Conservation (phyloP, 2,888 invertebrate genomes). For the Ferdinandea cuprea region DNA sequence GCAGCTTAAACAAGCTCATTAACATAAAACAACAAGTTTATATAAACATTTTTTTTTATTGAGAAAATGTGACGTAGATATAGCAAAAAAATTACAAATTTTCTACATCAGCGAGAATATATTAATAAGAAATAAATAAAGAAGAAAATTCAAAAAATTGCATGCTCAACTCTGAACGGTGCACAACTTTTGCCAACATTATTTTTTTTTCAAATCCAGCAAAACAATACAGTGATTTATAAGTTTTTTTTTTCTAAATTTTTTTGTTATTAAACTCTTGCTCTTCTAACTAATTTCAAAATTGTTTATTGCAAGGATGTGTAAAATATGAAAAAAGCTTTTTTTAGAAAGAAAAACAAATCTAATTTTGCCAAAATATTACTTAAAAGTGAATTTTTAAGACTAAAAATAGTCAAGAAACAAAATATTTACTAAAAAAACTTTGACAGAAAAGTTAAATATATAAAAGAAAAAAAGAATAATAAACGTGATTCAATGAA, state of each 20-base stretch:
- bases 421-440: constrained; percentile 10
- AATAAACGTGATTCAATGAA: constrained; percentile 33
- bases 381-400: constrained; percentile 14
- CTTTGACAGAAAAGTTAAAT: background rate
- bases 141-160: constrained; percentile 3
- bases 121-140: background rate
- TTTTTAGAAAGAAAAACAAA: no score
- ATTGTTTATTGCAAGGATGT: constrained; percentile 28
- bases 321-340: constrained; percentile 40
- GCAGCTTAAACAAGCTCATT: constrained; percentile 2
- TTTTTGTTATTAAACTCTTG: background rate
- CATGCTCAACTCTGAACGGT: constrained; percentile 61
- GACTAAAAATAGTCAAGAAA: constrained; percentile 42
- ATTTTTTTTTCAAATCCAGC: constrained; percentile 10
- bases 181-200: constrained; percentile 45
- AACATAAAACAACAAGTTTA: background rate
- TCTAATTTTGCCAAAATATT: constrained; percentile 33
- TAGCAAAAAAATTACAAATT: constrained; percentile 38
- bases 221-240: constrained; percentile 33
- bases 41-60: background rate
- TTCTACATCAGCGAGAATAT: constrained; percentile 39
- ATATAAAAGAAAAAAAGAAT: constrained; percentile 4
- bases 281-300: background rate
- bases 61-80: constrained; percentile 10
- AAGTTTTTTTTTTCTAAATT: background rate